Base-by-base conservation (phyloP, 2,888 invertebrate species). In the Cecidostiba fungosa region DNA sequence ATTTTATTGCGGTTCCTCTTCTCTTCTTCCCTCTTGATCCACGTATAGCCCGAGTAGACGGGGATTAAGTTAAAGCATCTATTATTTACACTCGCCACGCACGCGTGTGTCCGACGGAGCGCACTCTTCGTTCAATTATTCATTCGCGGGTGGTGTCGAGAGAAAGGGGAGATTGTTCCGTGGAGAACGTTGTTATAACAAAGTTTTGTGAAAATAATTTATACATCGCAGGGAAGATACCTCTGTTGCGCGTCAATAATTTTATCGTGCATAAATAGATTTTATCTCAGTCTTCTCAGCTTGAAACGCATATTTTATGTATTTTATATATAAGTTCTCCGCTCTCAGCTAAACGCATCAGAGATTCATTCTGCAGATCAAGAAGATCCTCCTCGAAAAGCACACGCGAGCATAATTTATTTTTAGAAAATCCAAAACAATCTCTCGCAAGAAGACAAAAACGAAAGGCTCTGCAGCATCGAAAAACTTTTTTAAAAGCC, bases 1-100 rank as follows among this genome's bases (percentile, higher is more conserved):
- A 88, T 87, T 88, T 87, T 87, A 86, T 86, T 83, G 82, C 84
- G 85, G 77, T 79, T 84, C 80, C 84, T 81, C 84, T n/a, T 29
- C 70, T 73, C 85, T 54, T 86, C 77, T 69, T 59, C 70, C 82
- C 85, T 79, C 82, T 80, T 70, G 82, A 62, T 54, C 54, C 23
- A 19, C 5, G n/a, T 80, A 62, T 80, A 62, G 12, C 26, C 70
- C 19, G 12, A 10, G n/a, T n/a, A n/a, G 26, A 50, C 50, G 76
- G 36, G 79, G 77, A 87, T 85, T 83, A 85, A 85, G 85, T 87
- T 83, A 83, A 83, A 87, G 77, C 74, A 84, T 85, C 74, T 85
- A 85, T 85, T 85, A 85, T 87, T 87, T 83, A 85, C 83, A 80
- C 83, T 74, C 77, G 39, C 79, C 59, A 59, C 32, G 79, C 66